These are phyloP conservation scores for Anagrus nilaparvatae DNA, from an alignment of 1,140 invertebrate species.

Conservation along the genomic window DNA sequence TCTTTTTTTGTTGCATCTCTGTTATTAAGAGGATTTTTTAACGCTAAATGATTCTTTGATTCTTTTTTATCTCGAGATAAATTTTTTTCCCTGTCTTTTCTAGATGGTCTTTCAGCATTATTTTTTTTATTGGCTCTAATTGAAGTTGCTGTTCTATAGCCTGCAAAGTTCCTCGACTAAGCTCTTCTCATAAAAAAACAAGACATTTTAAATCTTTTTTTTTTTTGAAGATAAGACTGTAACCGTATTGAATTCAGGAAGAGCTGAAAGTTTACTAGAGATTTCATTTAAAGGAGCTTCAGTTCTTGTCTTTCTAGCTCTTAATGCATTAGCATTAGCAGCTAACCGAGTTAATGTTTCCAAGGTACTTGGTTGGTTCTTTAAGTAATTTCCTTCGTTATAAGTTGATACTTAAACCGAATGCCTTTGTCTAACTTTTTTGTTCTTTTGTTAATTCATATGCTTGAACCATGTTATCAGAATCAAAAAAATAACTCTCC, in stretches of 20 bases:
- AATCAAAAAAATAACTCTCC: constrained; percentile 62
- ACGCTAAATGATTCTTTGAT: no score
- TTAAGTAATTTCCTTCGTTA: constrained; percentile 63
- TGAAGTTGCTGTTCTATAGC: constrained; percentile 55
- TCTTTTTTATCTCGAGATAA: no score
- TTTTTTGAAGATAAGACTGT: constrained; percentile 70
- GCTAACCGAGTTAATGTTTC: constrained; percentile 65
- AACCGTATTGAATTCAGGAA: constrained; percentile 47
- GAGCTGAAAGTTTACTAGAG: constrained; percentile 24
- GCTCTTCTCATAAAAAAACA: constrained; percentile 79
- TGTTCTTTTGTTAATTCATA: constrained; percentile 45
- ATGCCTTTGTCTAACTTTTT: constrained; percentile 61
- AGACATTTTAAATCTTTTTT: constrained; percentile 74
- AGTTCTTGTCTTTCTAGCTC: constrained; percentile 48
- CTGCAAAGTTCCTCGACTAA: constrained; percentile 58
- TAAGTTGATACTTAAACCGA: no score
- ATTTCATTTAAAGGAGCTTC: constrained; percentile 43
- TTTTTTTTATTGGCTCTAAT: no score
- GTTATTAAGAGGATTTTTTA: no score
- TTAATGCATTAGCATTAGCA: constrained; percentile 58
- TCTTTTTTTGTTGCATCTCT: no score
- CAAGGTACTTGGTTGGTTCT: constrained; percentile 65
- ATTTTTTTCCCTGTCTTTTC: no score
- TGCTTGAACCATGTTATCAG: constrained; percentile 37
- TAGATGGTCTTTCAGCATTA: no score